Percentiles rank a stretch among this genome's conserved stretches.
Evolutionary conservation across 2,797 vertebrate species (phyloP).

Genomic region (Acanthis flammea): DNA sequence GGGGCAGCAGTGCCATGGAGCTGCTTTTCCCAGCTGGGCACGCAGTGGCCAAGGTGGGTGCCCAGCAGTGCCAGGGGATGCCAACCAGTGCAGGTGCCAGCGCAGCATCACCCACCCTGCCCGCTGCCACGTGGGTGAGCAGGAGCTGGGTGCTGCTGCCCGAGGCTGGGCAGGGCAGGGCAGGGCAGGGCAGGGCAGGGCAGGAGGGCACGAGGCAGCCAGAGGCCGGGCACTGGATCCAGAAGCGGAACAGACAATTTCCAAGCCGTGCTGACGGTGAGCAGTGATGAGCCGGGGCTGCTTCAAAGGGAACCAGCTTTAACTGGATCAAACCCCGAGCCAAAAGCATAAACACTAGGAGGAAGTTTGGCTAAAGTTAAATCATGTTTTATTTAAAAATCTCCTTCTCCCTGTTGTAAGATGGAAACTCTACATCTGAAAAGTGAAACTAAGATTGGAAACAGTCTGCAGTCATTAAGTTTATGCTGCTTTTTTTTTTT

Average conservation of each 20-base stretch:
- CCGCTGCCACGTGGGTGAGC: accelerated
- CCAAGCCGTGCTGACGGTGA: background rate
- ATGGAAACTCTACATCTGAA: conserved; percentile 75
- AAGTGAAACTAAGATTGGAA: conserved; percentile 77
- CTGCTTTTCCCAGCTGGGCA: accelerated
- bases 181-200: background rate
- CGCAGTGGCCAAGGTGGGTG: accelerated
- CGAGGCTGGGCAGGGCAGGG: background rate
- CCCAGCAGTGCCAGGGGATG: accelerated
- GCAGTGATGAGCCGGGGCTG: conserved; percentile 48
- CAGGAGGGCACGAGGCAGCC: background rate
- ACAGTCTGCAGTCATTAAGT: conserved; percentile 72
- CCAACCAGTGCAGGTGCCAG: background rate
- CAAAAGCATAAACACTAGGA: conserved; percentile 75
- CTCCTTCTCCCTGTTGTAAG: conserved; percentile 63
- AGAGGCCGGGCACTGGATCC: background rate
- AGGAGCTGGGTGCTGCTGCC: background rate
- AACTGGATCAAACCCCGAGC: conserved; percentile 62
- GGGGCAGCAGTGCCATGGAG: background rate
- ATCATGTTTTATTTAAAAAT: conserved; percentile 76
- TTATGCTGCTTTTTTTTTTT: conserved; percentile 38
- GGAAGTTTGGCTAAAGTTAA: conserved; percentile 79
- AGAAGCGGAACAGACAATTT: conserved; percentile 16
- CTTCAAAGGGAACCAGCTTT: conserved; percentile 68
- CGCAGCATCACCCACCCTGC: background rate